A percentile compares a stretch with the other conserved stretches of the same genome.
These are phyloP conservation scores for Phocides pigmalion DNA, from an alignment of 1,140 invertebrate species.

Conservation along the genomic window DNA sequence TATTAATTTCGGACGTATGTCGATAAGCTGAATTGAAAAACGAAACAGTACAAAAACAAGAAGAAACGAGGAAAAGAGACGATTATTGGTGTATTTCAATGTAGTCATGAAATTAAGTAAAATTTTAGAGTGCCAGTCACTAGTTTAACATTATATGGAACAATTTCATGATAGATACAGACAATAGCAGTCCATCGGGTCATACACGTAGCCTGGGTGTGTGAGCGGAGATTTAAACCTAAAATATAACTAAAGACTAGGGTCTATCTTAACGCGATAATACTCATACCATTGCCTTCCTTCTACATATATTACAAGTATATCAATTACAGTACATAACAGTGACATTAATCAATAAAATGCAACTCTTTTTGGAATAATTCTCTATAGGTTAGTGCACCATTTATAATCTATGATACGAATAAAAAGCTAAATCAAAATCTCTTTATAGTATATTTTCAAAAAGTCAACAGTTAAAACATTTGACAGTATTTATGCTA, in stretches of 20 bases:
- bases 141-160: too few relatives aligned
- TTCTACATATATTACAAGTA: constrained; percentile 53
- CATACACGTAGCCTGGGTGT: constrained; percentile 22
- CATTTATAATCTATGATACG: not conserved
- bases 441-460: not conserved
- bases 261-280: constrained; percentile 61
- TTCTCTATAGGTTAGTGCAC: not conserved
- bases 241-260: constrained; percentile 72
- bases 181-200: not conserved
- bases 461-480: not conserved
- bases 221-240: constrained; percentile 66
- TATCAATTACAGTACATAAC: constrained; percentile 36
- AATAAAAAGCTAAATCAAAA: not conserved
- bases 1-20: too few relatives aligned
- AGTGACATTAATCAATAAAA: constrained; percentile 3
- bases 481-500: too few relatives aligned
- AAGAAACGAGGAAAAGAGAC: too few relatives aligned
- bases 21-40: too few relatives aligned
- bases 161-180: too few relatives aligned
- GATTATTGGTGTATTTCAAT: too few relatives aligned
- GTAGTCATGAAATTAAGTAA: too few relatives aligned
- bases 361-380: not conserved
- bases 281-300: constrained; percentile 49
- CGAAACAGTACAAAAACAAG: too few relatives aligned
- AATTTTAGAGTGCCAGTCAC: too few relatives aligned